phyloP scores from a whole-genome alignment of 2,113 vertebrate species.

The Seriola aureovittata region DNA sequence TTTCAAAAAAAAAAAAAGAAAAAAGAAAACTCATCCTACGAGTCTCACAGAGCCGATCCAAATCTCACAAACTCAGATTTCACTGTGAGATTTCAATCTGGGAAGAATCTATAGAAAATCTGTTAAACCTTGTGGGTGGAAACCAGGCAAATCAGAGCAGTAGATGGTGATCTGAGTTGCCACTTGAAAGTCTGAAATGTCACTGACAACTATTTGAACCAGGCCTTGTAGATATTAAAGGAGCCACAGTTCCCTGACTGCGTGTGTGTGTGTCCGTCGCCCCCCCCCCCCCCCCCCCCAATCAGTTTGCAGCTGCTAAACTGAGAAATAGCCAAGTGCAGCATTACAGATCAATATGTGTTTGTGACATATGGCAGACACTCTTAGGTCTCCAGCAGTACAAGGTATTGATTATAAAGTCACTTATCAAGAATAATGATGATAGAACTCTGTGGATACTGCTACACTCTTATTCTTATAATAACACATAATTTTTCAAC shows the following conservation, averaged over 20 bases:
- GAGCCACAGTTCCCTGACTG: neutral
- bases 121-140: neutral
- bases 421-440: slow-evolving; percentile 45
- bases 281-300: neutral
- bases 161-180: neutral
- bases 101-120: neutral
- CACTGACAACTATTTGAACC: slow-evolving; percentile 12
- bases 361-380: slow-evolving; percentile 40
- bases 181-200: neutral
- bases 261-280: neutral
- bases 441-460: neutral
- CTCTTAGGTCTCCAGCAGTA: slow-evolving; percentile 25
- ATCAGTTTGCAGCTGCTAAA: slow-evolving; percentile 4
- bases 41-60: neutral
- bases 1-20: neutral
- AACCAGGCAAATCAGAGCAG: neutral
- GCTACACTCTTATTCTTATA: neutral
- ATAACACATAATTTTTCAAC: neutral
- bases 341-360: slow-evolving; percentile 51
- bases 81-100: neutral
- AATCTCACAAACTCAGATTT: neutral
- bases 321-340: slow-evolving; percentile 17
- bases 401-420: slow-evolving; percentile 36
- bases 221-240: neutral
- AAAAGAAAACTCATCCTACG: neutral